Evolutionary conservation across 2,797 vertebrate genomes (phyloP), one percentile per base, ranked within the genome.

Genomic region (Acridotheres tristis): DNA sequence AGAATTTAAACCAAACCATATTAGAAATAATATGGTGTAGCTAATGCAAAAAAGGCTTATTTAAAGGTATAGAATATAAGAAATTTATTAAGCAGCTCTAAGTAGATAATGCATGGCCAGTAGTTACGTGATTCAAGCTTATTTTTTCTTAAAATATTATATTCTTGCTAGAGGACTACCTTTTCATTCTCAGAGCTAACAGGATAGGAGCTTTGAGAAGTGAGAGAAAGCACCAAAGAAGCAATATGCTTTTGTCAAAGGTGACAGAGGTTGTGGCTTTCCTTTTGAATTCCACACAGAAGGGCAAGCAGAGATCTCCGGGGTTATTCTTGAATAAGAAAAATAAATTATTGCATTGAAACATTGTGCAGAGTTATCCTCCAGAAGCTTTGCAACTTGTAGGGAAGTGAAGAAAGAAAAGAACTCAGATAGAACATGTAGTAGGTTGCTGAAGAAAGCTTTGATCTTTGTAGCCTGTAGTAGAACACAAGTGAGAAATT

Each of bases 381-480:
- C 19, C 58, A 73, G 85, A 73, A 84, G 55, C 63, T 93, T 86
- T 62, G 7, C 69, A 76, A 54, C 73, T 88, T 67, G n/a, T 59
- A 63, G 63, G 34, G 38, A 87, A 75, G 40, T 36, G 36, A 83
- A 72, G 48, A 85, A 74, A 81, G 54, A 12, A 40, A 82, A 75
- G 54, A 83, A 73, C 79, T 85, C 14, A 29, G 66, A 47, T 78
- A 75, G 94, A 96, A 85, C 58, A 34, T 8, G 32, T 53, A 83
- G 87, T 88, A 95, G 59, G 73, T 88, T 93, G 91, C 42, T 51
- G 62, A 86, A 91, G 67, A 88, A 78, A 92, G n/a, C 59, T 91
- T 75, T 95, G 90, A 90, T 96, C 94, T 96, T 88, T 94, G 85
- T 95, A 93, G 89, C 85, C 47, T 89, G 59, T 91, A 86, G 82